Base-by-base conservation (phyloP, 2,888 invertebrate genomes). In the Syritta pipiens region DNA sequence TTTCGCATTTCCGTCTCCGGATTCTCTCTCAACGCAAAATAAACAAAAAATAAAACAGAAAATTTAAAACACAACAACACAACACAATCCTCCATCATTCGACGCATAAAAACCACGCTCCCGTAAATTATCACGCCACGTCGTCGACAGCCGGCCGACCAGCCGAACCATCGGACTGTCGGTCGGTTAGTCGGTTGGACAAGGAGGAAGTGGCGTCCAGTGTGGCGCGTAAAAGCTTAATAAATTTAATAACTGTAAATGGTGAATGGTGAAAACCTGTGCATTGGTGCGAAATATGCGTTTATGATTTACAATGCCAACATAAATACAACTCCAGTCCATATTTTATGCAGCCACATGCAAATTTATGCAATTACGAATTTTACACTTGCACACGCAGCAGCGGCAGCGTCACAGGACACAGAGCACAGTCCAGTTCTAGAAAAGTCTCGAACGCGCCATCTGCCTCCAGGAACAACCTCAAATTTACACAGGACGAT, bases 281-380 rank as follows among this genome's bases (percentile, higher is more conserved):
- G 82, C 82, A 82, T 76, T 82, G 82, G 82, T 81, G 77, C 82
- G 81, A 82, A 82, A 82, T 82, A 82, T 82, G 82, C 82, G 82
- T 82, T 81, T 82, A 82, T 82, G 88, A 88, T 88, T 88, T 88
- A 88, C 86, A 86, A 85, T 84, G 82, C 79, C 83, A 83, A 84
- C 83, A 82, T 82, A 85, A 86, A 88, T 88, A 88, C 87, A 88
- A 30, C 59, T 44, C 60, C 72, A 65, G 77, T 72, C 83, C 83
- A 86, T 87, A 86, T 86, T 84, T 86, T 87, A 86, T 85, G 84
- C 87, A 84, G 85, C 87, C 87, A 86, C 86, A 88, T 86, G 86
- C 85, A 86, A 88, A 88, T 87, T 88, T 88, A 87, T 88, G 88
- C 86, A 88, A 86, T 88, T 88, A 88, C 85, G 86, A 87, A 86